Conservation (phyloP, 2,888 invertebrate species). For the Ferrisia virgata region DNA sequence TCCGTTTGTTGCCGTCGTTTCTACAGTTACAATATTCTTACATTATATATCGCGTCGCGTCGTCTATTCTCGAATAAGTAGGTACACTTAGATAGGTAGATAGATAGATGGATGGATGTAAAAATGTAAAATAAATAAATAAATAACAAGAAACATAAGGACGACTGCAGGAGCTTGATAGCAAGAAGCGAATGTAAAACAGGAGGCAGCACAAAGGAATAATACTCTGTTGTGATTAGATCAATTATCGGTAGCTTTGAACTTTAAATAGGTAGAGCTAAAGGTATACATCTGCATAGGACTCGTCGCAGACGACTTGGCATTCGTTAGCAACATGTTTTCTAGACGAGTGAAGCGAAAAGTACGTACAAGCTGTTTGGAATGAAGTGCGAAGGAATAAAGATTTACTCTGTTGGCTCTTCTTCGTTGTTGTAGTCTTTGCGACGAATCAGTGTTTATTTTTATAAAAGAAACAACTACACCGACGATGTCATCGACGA, state of each 20-base stretch:
- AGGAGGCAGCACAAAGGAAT: neutral
- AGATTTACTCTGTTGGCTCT: too few relatives aligned
- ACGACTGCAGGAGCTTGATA: neutral
- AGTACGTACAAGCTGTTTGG: neutral
- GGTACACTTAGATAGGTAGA: too few relatives aligned
- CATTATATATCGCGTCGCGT: neutral
- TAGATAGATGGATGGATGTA: too few relatives aligned
- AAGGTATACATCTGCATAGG: neutral
- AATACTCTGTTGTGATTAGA: neutral
- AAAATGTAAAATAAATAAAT: neutral
- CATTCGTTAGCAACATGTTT: neutral
- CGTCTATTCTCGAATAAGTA: neutral
- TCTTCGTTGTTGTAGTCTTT: too few relatives aligned
- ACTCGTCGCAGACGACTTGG: neutral
- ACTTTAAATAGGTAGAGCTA: too few relatives aligned
- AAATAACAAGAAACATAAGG: neutral
- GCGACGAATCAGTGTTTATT: too few relatives aligned
- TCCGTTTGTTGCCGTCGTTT: neutral
- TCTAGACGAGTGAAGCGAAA: neutral
- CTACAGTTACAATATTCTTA: neutral
- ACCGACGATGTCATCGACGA: too few relatives aligned
- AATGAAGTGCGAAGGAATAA: too few relatives aligned
- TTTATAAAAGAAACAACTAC: too few relatives aligned
- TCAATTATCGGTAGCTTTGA: neutral
- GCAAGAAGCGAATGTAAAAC: neutral